Evolutionary conservation across 1,140 invertebrate genomes (phyloP), one percentile per base, ranked within the genome.

Genomic region (Oedothorax gibbosus): DNA sequence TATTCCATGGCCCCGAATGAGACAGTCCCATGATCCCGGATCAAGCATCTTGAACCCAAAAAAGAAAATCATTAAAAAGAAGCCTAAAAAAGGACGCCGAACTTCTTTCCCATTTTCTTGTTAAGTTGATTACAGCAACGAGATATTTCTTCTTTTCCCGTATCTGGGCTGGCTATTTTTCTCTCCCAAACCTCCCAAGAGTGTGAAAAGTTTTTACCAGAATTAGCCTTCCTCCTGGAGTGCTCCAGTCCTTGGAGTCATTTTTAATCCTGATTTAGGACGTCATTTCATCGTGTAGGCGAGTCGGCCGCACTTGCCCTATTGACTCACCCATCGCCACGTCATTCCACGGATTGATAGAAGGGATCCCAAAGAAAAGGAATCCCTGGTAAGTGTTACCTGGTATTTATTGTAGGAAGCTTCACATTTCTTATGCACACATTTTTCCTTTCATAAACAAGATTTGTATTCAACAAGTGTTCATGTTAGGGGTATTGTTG

Each of bases 211-310:
- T 82, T 82, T 80, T 82, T 73, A 68, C 49, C 79, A 57, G 79
- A 82, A 82, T 82, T 82, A 82, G 79, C 68, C 57, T 82, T 82
- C 64, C 69, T 64, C 50, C 21, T 54, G 53, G 12, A 53, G 78
- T 57, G 78, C 62, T 35, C 65, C 73, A 82, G 68, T 82, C 79
- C 79, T 82, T 54, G 57, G 69, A 82, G 79, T 73, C 79, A 82
- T 82, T 82, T 82, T 82, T 82, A 82, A 82, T 82, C 79, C 79
- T 82, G 79, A 82, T 82, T 82, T 82, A 82, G 79, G 79, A 69
- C 69, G 79, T 73, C 72, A 82, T 82, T 82, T 82, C 79, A 82
- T 82, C 79, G 69, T 53, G 35, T 56, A 57, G 56, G 66, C 53
- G 79, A 72, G 35, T 35, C 64, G 76, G 51, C 20, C 50, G 79